Conservation (phyloP, 2,113 vertebrate genomes). For the Aphelocoma coerulescens region DNA sequence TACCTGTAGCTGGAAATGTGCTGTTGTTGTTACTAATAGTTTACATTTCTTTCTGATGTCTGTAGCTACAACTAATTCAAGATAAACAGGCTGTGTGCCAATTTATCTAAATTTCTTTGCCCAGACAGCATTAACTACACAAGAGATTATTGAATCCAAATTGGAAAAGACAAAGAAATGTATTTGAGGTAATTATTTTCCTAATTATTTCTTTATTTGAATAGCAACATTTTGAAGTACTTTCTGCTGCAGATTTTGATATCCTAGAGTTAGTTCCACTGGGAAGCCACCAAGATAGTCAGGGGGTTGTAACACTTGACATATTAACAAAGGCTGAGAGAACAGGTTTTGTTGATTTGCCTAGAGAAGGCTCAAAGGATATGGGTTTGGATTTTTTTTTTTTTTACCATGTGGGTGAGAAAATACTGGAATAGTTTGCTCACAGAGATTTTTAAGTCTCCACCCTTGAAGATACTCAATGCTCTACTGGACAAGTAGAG, state of each 20-base stretch:
- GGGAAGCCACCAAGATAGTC: background rate
- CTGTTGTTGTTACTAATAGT: background rate
- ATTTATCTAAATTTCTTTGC: slow-evolving; percentile 86
- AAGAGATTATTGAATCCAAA: slow-evolving; percentile 88
- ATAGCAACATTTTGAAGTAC: background rate
- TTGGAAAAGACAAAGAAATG: slow-evolving; percentile 83
- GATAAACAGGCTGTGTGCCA: slow-evolving; percentile 77
- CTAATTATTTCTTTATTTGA: background rate
- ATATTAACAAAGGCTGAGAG: background rate
- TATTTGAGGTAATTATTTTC: slow-evolving; percentile 66
- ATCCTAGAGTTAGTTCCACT: background rate
- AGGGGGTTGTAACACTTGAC: background rate
- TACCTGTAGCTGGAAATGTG: background rate
- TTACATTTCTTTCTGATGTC: slow-evolving; percentile 62
- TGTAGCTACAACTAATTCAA: slow-evolving; percentile 80
- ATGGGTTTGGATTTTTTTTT: background rate
- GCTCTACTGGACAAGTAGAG: background rate
- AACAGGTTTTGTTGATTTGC: background rate
- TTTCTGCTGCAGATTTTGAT: background rate
- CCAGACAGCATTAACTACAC: slow-evolving; percentile 77
- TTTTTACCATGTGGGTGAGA: background rate
- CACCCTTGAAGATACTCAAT: background rate
- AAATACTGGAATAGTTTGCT: background rate
- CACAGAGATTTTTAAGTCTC: background rate
- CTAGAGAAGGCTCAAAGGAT: background rate